Base-by-base conservation (phyloP, 2,888 invertebrate species). In the Pristionchus entomophagus region DNA sequence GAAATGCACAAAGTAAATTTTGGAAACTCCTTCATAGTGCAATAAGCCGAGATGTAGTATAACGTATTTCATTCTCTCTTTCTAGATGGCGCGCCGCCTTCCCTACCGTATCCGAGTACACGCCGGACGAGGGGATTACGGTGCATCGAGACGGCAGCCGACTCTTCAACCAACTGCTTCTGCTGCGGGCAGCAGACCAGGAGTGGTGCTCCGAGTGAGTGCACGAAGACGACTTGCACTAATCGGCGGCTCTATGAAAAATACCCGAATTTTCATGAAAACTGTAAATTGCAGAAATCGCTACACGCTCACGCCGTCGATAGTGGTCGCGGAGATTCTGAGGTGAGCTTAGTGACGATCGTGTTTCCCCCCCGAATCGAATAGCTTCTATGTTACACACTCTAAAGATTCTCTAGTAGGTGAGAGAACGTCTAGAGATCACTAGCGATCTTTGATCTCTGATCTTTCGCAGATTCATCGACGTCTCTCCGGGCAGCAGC, bases 71-170 rank as follows among this genome's bases (percentile, higher is more conserved):
- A n/a, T n/a, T n/a, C n/a, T n/a, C n/a, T n/a, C n/a, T n/a, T n/a
- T n/a, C n/a, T 26, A 83, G 83, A 83, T 83, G 83, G 83, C 41
- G 29, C n/a, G 51, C 17, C 22, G 32, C 62, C 17, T 83, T 83
- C 19, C 83, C 83, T 19, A 35, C 45, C 2, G 38, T 29, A 26
- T n/a, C 62, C 4, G 51, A 38, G 62, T 59, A 17, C 45, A 17
- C 45, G 26, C 59, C 59, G 29, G 3, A 17, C 53, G 49, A 49
- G 8, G 59, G 62, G 19, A 26, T 83, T 3, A 83, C 26, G 5
- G n/a, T 83, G 10, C 62, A 62, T 53, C 17, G 3, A 22, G 83
- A 83, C 62, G 62, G 83, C 17, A 45, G 45, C 6, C 38, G 45
- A 29, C 62, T 26, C 10, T 83, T 62, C 83, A 83, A 83, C 29